A percentile compares a stretch with the other conserved stretches of the same genome.
phyloP scores from a whole-genome alignment of 2,888 invertebrate species.

The Crepidodera aurea region DNA sequence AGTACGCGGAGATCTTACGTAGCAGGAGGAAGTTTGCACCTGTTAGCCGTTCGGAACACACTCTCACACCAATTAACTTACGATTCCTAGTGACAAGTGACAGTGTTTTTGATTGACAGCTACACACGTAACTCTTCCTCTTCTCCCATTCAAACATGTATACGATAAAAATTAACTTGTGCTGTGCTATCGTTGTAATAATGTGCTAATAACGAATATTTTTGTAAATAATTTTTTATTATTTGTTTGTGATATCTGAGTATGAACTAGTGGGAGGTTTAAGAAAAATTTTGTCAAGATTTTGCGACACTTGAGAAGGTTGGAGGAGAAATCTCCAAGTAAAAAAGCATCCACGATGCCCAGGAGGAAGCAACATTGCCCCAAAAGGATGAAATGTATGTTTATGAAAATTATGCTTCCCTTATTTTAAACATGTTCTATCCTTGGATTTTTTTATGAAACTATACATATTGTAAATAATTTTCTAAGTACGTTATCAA shows the following conservation, averaged over 20 bases:
- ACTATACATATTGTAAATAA: background rate
- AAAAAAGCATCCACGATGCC: slow-evolving; percentile 57
- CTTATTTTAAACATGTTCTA: background rate
- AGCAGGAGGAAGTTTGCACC: slow-evolving; percentile 55
- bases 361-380: slow-evolving; percentile 64
- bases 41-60: slow-evolving; percentile 38
- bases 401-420: slow-evolving; percentile 31
- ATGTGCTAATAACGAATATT: slow-evolving; percentile 15
- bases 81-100: slow-evolving; percentile 22
- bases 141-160: slow-evolving; percentile 34
- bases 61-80: slow-evolving; percentile 13
- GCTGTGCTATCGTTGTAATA: slow-evolving; percentile 37
- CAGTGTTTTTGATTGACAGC: slow-evolving; percentile 22
- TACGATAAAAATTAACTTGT: slow-evolving; percentile 40
- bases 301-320: slow-evolving; percentile 54
- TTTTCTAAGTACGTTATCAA: too few relatives aligned
- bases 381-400: slow-evolving; percentile 66
- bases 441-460: background rate
- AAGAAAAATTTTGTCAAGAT: slow-evolving; percentile 50
- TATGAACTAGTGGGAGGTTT: slow-evolving; percentile 33
- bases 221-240: slow-evolving; percentile 17
- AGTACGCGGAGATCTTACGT: slow-evolving; percentile 60
- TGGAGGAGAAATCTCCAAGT: slow-evolving; percentile 47
- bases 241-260: slow-evolving; percentile 11
- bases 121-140: slow-evolving; percentile 16